These are phyloP conservation scores for Leptobrachium ailaonicum DNA, from an alignment of 2,113 vertebrate genomes.

Conservation along the genomic window DNA sequence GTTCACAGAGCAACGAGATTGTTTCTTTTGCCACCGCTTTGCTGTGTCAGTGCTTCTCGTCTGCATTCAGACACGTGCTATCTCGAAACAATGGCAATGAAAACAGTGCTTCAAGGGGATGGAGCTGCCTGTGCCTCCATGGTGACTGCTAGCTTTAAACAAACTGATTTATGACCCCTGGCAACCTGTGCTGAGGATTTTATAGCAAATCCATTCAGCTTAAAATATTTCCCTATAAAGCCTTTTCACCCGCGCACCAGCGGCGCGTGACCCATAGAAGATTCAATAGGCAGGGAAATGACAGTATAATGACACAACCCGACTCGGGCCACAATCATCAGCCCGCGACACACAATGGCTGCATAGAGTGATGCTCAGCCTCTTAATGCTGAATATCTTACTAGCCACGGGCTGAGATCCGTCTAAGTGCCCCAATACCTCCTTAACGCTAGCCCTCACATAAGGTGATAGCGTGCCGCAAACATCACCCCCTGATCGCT, in stretches of 20 bases:
- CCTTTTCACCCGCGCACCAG: not conserved
- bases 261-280: not conserved
- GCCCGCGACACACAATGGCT: no score
- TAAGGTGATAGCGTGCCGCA: no score
- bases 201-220: not conserved
- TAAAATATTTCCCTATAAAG: slow-evolving; percentile 13
- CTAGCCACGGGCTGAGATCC: no score
- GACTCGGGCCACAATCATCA: no score
- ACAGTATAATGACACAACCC: not conserved
- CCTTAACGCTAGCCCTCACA: no score
- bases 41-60: no score
- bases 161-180: slow-evolving; percentile 30
- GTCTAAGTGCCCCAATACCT: no score
- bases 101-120: not conserved
- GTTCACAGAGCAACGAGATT: no score
- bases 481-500: no score
- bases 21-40: no score
- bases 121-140: slow-evolving; percentile 16
- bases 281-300: not conserved
- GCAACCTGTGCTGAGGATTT: slow-evolving; percentile 51
- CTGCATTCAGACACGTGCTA: not conserved
- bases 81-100: slow-evolving; percentile 11
- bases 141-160: slow-evolving; percentile 18
- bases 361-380: no score
- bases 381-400: no score